Evolutionary conservation across 2,797 vertebrate genomes (phyloP), one percentile per base, ranked within the genome.

Genomic region (Scleropages formosus): DNA sequence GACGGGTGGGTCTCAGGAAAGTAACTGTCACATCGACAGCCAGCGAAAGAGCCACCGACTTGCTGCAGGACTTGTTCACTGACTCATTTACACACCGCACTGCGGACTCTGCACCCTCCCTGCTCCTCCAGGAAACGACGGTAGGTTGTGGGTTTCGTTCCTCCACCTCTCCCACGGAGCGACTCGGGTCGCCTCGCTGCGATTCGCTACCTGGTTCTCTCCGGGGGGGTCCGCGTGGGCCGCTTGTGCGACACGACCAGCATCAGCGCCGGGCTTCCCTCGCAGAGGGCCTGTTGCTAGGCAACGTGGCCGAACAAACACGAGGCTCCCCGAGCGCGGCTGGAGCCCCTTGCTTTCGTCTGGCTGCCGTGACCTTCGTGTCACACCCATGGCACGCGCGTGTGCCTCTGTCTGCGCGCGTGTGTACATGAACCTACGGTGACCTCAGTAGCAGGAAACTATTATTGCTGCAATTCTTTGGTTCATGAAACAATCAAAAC

Each of bases 221-320:
- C 20, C 10, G 39, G 31, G 6, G 39, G 6, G 31, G 31, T 6
- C 31, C 31, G n/a, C 39, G 31, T 39, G 31, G n/a, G n/a, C 31
- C 39, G 31, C 6, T 2, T 6, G 31, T 39, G 31, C 2, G 31
- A 39, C 31, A 39, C 31, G 39, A 31, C n/a, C 31, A 20, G 20
- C 18, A 24, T 46, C n/a, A 31, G 24, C n/a, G 44, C 46, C 65
- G 67, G 65, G 65, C 20, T 11, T 44, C 31, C 46, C 46, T 26
- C n/a, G 47, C n/a, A 18, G 11, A 47, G 18, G 22, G 65, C 4
- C 44, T 6, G 65, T 67, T 44, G 10, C 65, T 49, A 67, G 39
- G 65, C 65, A 22, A 67, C 18, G 20, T 2, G 22, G 44, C 66
- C 49, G 69, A 69, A 53, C 66, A 69, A 69, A 64, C 27, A n/a